Conservation (phyloP, 2,797 vertebrate species). For the Rhinogobio ventralis region DNA sequence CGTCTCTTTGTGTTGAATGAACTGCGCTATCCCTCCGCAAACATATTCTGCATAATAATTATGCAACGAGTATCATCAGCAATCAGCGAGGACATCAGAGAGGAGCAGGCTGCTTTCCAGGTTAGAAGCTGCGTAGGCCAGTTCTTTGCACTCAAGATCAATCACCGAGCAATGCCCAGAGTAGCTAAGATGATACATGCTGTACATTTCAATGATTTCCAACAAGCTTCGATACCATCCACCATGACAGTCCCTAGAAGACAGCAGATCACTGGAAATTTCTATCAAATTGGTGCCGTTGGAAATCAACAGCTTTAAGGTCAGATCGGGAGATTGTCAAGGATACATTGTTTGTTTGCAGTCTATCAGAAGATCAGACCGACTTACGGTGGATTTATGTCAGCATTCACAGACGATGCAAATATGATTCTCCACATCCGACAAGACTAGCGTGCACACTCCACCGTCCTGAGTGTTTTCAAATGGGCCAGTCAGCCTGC, state of each 20-base stretch:
- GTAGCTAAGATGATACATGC: conserved; percentile 1
- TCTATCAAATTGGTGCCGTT: background rate
- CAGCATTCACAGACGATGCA: conserved; percentile 14
- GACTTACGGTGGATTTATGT: conserved; percentile 1
- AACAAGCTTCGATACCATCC: conserved; percentile 10
- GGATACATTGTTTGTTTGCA: conserved; percentile 13
- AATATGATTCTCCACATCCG: background rate
- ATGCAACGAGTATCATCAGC: conserved; percentile 13
- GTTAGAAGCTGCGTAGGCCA: background rate
- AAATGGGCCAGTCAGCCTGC: conserved; percentile 31
- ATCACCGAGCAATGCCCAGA: conserved; percentile 29
- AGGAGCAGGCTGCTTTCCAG: conserved; percentile 37
- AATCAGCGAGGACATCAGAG: conserved; percentile 29
- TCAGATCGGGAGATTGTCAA: conserved; percentile 29
- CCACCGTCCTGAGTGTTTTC: background rate
- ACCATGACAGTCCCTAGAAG: conserved; percentile 2
- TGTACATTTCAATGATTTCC: conserved; percentile 41
- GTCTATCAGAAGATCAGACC: background rate
- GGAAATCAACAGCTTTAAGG: conserved; percentile 16
- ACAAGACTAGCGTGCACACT: background rate
- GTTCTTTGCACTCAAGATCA: conserved; percentile 31
- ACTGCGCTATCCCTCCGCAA: background rate
- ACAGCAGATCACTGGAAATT: conserved; percentile 18
- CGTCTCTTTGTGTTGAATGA: background rate
- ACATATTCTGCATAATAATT: conserved; percentile 21